Base-by-base conservation (phyloP, 1,140 invertebrate species). In the Drosophila pseudoananassae region DNA sequence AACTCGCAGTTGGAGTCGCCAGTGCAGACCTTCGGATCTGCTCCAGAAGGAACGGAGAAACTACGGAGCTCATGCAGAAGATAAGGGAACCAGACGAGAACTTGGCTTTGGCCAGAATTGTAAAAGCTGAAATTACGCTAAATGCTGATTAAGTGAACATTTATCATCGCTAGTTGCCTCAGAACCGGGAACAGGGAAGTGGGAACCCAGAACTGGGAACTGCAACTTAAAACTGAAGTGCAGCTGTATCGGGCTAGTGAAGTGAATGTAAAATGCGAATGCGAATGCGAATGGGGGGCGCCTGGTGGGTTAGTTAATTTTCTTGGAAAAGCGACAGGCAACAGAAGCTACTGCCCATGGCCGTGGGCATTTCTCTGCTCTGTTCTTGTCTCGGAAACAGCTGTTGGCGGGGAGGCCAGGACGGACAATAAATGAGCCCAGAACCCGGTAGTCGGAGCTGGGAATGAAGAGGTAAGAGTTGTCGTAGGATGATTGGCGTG, bases 71-170 rank as follows among this genome's bases (percentile, higher is more conserved):
- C 40, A 49, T 55, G 54, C 52, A 45, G 36, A 60, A 72, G 52
- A 73, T 50, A 72, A 55, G 58, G 56, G 59, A 55, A 36, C 36
- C 9, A 29, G 58, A 27, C 43, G 55, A 59, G 55, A 53, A 51
- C 43, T 38, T 36, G 55, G 51, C 14, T 27, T 8, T n/a, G 25
- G 74, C 29, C 66, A 50, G 78, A 81, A 78, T 73, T 84, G 80
- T 82, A 76, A 88, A 85, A 83, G 84, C 89, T 90, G 72, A 91
- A 91, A 91, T 91, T 91, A 91, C 83, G 85, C 89, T 91, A 91
- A 91, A 90, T 89, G 89, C 89, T 91, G 89, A 90, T 91, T 91
- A 91, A 90, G 89, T 90, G 89, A 78, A 90, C 89, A 90, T 91
- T 91, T 91, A 91, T 91, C 89, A 91, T 88, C 70, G 82, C 82